These are phyloP conservation scores for Rhabdornis inornatus DNA, from an alignment of 2,113 vertebrate species.

Conservation along the genomic window DNA sequence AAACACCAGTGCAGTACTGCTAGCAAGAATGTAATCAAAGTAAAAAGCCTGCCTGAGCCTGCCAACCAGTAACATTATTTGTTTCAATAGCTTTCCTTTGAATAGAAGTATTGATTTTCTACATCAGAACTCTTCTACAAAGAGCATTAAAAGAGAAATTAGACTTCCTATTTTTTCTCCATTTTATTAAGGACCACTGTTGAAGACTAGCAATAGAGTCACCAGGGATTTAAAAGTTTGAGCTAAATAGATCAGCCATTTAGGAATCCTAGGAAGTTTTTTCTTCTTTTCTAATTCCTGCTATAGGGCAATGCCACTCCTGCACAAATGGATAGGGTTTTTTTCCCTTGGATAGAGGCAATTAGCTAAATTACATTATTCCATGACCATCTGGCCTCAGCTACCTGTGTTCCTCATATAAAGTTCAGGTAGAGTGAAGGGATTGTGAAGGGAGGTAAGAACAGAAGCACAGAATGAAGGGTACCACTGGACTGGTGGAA, in stretches of 20 bases:
- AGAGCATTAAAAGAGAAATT: constrained; percentile 51
- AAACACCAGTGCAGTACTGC: neutral
- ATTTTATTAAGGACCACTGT: neutral
- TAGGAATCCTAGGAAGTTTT: neutral
- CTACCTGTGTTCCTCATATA: neutral
- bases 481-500: neutral
- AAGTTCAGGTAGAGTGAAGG: neutral
- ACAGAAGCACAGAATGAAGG: neutral
- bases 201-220: neutral
- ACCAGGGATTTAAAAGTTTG: neutral
- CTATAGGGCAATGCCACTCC: neutral
- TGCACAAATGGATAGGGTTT: neutral
- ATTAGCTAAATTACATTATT: constrained; percentile 23
- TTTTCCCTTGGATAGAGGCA: neutral
- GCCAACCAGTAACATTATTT: constrained; percentile 44
- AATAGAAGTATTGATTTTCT: constrained; percentile 60
- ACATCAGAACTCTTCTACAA: constrained; percentile 21
- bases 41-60: neutral
- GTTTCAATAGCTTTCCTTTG: constrained; percentile 41
- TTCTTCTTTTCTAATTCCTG: neutral
- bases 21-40: constrained; percentile 24
- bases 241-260: neutral
- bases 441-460: neutral
- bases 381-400: neutral
- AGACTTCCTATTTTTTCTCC: constrained; percentile 17